These are phyloP conservation scores for Ictalurus furcatus DNA, from an alignment of 2,113 vertebrate species.

Conservation along the genomic window DNA sequence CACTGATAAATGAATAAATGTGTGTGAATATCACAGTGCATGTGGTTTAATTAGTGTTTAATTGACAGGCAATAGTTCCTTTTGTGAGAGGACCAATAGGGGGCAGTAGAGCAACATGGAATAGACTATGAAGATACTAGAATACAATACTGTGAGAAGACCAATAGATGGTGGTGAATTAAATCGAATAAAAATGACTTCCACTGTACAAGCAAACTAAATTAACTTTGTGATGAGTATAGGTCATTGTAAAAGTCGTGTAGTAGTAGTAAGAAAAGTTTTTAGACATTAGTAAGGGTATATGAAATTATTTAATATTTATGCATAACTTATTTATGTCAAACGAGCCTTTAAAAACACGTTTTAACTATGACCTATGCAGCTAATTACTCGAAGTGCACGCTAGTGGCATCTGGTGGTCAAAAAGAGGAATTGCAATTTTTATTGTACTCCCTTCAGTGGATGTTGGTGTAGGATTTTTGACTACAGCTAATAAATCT, in stretches of 20 bases:
- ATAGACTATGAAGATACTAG: not conserved
- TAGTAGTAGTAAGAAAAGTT: not conserved
- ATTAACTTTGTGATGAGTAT: not conserved
- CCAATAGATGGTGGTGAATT: not conserved
- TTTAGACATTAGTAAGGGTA: too few relatives aligned
- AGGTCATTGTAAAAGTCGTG: not conserved
- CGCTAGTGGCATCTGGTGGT: not conserved
- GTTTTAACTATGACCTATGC: not conserved
- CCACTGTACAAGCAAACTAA: not conserved
- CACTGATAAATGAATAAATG: slow-evolving; percentile 26
- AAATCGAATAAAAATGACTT: not conserved
- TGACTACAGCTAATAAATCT: not conserved
- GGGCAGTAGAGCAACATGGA: not conserved
- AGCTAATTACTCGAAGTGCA: not conserved
- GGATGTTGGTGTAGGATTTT: not conserved
- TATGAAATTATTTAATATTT: not conserved
- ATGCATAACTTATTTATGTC: not conserved
- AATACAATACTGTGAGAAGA: not conserved
- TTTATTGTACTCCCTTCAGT: not conserved
- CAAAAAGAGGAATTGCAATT: not conserved
- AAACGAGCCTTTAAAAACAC: not conserved
- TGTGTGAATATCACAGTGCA: not conserved
- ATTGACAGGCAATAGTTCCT: not conserved
- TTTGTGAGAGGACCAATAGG: not conserved
- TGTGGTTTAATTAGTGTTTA: not conserved